Evolutionary conservation across 2,113 vertebrate species (phyloP).

Genomic region (Limnothrissa miodon): DNA sequence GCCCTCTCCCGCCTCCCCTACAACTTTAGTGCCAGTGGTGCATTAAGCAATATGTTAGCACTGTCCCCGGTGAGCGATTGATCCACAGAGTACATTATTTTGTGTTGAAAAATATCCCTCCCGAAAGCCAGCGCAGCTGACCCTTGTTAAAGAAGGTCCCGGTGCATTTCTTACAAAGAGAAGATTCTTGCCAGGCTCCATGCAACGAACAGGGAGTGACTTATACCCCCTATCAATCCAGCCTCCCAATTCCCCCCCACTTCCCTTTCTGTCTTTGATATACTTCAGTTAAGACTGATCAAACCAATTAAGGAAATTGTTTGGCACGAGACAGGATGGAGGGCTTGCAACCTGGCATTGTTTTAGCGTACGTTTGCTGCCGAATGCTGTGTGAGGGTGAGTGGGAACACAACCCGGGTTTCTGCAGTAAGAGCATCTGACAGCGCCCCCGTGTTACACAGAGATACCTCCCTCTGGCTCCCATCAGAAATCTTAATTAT

Average conservation of each 20-base stretch:
- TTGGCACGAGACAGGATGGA: conserved; percentile 37
- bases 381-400: conserved; percentile 48
- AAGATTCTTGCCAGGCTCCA: conserved; percentile 15
- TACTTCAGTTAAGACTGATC: conserved; percentile 63
- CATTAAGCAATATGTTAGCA: conserved; percentile 22
- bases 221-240: conserved; percentile 42
- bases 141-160: conserved; percentile 30
- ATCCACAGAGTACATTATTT: conserved; percentile 22
- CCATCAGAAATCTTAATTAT: not conserved
- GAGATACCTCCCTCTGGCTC: not conserved
- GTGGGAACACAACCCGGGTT: not conserved
- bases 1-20: not conserved
- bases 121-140: conserved; percentile 25
- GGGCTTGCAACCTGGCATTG: conserved; percentile 36
- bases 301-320: conserved; percentile 64
- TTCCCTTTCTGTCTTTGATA: conserved; percentile 44
- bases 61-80: conserved; percentile 25
- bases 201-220: conserved; percentile 24
- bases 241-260: not conserved
- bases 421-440: not conserved
- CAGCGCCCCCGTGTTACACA: not conserved
- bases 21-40: conserved; percentile 31
- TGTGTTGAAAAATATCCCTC: not conserved
- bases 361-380: conserved; percentile 37
- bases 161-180: not conserved